Conservation (phyloP, 2,113 vertebrate species). For the Petromus typicus region DNA sequence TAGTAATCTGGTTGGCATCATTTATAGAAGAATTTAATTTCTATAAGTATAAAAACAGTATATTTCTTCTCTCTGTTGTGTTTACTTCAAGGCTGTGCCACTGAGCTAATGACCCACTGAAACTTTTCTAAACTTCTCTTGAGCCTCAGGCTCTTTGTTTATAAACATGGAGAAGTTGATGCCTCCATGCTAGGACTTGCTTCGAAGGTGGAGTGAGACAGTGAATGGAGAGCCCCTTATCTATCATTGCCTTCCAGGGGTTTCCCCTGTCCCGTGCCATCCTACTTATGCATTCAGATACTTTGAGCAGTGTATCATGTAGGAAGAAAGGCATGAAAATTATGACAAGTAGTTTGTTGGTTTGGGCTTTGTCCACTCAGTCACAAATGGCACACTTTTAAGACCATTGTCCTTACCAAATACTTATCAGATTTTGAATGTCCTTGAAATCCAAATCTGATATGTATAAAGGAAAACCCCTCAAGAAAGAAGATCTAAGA, state of each 20-base stretch:
- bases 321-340: background rate
- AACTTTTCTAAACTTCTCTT: conserved; percentile 35
- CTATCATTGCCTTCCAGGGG: background rate
- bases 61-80: background rate
- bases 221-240: background rate
- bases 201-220: background rate
- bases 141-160: background rate
- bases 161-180: background rate
- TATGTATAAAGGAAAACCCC: conserved; percentile 54
- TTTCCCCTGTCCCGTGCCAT: background rate
- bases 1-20: background rate
- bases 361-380: background rate
- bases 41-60: background rate
- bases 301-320: background rate
- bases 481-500: conserved; percentile 45
- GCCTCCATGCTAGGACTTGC: background rate
- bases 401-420: conserved; percentile 46
- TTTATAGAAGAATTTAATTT: background rate
- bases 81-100: background rate
- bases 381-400: background rate
- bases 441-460: conserved; percentile 57
- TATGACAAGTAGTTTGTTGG: background rate
- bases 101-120: background rate
- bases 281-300: background rate
- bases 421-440: conserved; percentile 12